phyloP scores from a whole-genome alignment of 1,140 invertebrate species.

The Dreissena rostriformis region DNA sequence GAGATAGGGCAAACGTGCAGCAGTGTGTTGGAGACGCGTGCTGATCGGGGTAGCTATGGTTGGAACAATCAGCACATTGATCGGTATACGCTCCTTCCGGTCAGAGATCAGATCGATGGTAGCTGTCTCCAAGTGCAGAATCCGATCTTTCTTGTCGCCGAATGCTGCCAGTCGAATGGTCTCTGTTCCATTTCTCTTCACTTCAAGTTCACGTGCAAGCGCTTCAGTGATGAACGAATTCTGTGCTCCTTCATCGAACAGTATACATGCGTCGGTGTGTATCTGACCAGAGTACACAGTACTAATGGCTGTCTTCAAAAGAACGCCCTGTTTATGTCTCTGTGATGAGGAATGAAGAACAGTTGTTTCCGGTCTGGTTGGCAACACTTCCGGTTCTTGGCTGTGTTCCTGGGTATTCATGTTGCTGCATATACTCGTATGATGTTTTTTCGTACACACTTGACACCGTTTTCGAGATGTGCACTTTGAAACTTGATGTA shows the following conservation, averaged over 20 bases:
- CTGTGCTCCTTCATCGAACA: conserved; percentile 35
- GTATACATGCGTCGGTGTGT: neutral
- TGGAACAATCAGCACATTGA: conserved; percentile 39
- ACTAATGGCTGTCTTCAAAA: conserved; percentile 21
- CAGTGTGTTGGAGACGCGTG: neutral
- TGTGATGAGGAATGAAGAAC: neutral
- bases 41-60: conserved; percentile 23
- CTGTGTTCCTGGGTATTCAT: neutral
- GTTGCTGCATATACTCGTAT: neutral
- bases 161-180: conserved; percentile 12
- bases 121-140: conserved; percentile 4
- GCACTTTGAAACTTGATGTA: conserved; percentile 4
- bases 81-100: conserved; percentile 11
- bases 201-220: conserved; percentile 25
- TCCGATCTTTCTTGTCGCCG: neutral
- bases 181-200: neutral
- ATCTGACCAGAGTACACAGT: too few species aligned
- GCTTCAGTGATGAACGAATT: conserved; percentile 31
- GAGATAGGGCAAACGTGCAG: conserved; percentile 10
- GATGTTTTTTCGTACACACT: neutral
- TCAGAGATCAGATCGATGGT: neutral
- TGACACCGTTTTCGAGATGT: conserved; percentile 14
- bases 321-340: neutral
- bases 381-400: neutral
- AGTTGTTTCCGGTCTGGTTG: neutral